phyloP scores from a whole-genome alignment of 2,797 vertebrate species.

The Pitangus sulphuratus region DNA sequence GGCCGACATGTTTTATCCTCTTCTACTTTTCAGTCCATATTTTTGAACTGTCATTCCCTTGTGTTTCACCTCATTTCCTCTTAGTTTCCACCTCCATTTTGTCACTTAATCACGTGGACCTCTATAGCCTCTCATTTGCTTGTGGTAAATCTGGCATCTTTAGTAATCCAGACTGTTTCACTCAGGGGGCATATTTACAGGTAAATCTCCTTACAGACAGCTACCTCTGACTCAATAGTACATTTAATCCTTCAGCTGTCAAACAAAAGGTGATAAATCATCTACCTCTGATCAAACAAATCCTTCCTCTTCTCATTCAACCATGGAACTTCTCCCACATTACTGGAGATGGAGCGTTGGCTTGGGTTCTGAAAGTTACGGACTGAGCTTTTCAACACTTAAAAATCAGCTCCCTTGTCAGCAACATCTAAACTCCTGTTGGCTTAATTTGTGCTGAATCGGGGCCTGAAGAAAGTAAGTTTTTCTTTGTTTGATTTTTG shows the following conservation, averaged over 20 bases:
- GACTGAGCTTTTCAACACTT: neutral
- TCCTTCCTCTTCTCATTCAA: neutral
- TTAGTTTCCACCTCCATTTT: constrained; percentile 52
- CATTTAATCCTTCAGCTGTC: neutral
- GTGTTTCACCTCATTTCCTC: constrained; percentile 57
- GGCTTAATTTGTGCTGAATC: neutral
- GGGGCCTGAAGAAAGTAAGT: neutral
- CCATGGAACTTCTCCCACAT: neutral
- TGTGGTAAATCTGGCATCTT: constrained; percentile 55
- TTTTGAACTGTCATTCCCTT: constrained; percentile 27
- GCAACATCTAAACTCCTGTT: neutral
- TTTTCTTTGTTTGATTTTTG: neutral
- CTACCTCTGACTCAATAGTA: constrained; percentile 19
- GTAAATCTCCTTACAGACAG: constrained; percentile 50
- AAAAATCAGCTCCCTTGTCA: neutral
- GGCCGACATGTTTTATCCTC: constrained; percentile 1
- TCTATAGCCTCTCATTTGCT: constrained; percentile 52
- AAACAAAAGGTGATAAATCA: constrained; percentile 24
- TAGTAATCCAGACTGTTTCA: constrained; percentile 65
- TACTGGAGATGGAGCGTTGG: neutral
- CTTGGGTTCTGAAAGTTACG: neutral
- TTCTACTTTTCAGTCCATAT: neutral
- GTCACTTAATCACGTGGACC: constrained; percentile 38
- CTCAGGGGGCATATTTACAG: constrained; percentile 41
- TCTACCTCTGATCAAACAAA: neutral